Conservation (phyloP, 1,140 invertebrate genomes). For the Aleiodes sp. region DNA sequence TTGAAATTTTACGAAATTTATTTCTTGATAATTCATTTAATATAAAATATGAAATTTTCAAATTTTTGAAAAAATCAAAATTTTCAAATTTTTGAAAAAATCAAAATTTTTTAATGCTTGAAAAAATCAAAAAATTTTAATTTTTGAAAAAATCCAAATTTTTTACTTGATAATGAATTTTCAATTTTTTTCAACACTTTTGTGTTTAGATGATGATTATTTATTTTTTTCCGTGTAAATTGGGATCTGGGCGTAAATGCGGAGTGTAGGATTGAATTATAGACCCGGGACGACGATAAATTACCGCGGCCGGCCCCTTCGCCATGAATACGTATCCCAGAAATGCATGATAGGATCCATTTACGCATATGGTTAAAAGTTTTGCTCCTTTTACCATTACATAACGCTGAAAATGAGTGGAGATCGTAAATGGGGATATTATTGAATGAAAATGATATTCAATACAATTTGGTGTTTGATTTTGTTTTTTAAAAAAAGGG, state of each 20-base stretch:
- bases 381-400: conserved; percentile 18
- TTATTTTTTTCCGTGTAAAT: not conserved
- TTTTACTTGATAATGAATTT: not conserved
- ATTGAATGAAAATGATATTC: not conserved
- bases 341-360: conserved; percentile 46
- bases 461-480: not conserved
- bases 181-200: not conserved
- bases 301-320: conserved; percentile 39
- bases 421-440: too few relatives aligned
- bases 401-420: too few relatives aligned
- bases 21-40: too few relatives aligned
- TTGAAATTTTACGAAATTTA: too few relatives aligned
- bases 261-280: conserved; percentile 31
- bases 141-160: too few relatives aligned
- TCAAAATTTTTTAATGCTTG: too few relatives aligned
- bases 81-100: too few relatives aligned
- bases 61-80: too few relatives aligned
- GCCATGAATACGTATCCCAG: conserved; percentile 46
- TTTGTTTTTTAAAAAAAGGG: too few relatives aligned
- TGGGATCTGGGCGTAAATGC: conserved; percentile 20
- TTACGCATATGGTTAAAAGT: conserved; percentile 49
- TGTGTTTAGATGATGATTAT: not conserved
- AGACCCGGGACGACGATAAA: conserved; percentile 43
- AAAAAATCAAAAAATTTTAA: too few relatives aligned
- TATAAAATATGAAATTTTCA: not conserved